Evolutionary conservation across 2,797 vertebrate genomes (phyloP).

Genomic region (Danio jaintianensis): DNA sequence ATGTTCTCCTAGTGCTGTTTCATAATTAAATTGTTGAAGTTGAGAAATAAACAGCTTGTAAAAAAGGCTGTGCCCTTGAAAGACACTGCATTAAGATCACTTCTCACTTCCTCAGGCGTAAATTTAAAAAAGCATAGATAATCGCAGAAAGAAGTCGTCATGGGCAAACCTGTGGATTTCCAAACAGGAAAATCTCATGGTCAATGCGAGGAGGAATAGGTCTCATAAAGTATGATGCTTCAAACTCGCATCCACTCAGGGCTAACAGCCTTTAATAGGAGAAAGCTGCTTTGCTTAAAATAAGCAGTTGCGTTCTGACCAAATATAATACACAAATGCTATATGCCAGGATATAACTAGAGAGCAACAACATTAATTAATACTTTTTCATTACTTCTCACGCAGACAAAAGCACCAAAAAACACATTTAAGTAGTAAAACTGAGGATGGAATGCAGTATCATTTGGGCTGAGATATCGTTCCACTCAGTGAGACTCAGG

Average conservation of each 20-base stretch:
- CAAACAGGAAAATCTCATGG: neutral
- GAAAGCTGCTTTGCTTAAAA: neutral
- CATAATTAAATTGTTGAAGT: neutral
- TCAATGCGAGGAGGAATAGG: conserved; percentile 3
- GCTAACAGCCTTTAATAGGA: conserved; percentile 1
- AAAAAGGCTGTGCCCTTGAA: conserved; percentile 15
- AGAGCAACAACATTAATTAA: neutral
- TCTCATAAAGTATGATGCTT: conserved; percentile 24
- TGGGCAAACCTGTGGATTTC: neutral
- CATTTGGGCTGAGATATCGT: conserved; percentile 16
- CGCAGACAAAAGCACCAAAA: neutral
- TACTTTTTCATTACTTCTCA: neutral
- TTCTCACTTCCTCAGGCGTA: conserved; percentile 13
- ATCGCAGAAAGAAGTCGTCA: neutral
- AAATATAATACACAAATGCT: neutral
- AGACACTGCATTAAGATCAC: neutral
- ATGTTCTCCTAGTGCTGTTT: neutral
- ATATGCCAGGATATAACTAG: conserved; percentile 1
- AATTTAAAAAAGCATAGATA: neutral
- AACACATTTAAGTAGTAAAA: neutral
- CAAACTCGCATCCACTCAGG: conserved; percentile 3
- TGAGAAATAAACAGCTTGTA: conserved; percentile 18
- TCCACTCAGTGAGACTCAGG: neutral
- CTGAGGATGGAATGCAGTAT: neutral
- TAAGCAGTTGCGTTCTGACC: neutral